These are phyloP conservation scores for Microcebus ravelobensis DNA, from an alignment of 2,113 vertebrate species.

Conservation along the genomic window DNA sequence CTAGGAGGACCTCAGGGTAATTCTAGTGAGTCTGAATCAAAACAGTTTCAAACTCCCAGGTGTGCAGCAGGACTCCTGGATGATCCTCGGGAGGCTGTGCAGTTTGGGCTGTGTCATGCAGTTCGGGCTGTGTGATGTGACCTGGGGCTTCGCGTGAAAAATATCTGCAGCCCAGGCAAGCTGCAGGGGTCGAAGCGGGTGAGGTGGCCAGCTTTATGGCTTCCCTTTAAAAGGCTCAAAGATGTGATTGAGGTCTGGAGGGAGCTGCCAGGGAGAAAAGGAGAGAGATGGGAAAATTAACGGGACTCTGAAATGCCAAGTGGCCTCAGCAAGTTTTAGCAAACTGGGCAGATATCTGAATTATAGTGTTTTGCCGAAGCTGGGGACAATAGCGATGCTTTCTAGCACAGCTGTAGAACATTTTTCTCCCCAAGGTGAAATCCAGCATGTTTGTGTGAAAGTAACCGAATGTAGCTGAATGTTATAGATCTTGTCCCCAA, in stretches of 20 bases:
- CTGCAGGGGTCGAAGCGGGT: slow-evolving; percentile 12
- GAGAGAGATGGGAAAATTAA: neutral
- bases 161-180: neutral
- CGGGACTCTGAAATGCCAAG: neutral
- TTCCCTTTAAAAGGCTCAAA: slow-evolving; percentile 60
- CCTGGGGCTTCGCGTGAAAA: neutral
- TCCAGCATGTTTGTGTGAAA: neutral
- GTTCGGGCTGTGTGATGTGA: neutral
- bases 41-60: neutral
- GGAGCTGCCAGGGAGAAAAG: neutral
- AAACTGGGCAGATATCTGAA: slow-evolving; percentile 34
- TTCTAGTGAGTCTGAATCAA: neutral
- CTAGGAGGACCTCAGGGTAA: neutral
- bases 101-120: neutral
- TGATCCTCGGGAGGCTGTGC: fast-evolving
- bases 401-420: neutral
- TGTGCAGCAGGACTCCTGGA: neutral
- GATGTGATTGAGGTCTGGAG: neutral
- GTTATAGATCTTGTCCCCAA: neutral
- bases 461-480: neutral
- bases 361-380: slow-evolving; percentile 22
- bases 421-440: slow-evolving; percentile 10
- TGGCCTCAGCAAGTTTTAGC: neutral
- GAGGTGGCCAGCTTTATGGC: neutral
- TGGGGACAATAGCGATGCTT: neutral